Conservation (phyloP, 2,888 invertebrate genomes). For the Campoletis raptor region DNA sequence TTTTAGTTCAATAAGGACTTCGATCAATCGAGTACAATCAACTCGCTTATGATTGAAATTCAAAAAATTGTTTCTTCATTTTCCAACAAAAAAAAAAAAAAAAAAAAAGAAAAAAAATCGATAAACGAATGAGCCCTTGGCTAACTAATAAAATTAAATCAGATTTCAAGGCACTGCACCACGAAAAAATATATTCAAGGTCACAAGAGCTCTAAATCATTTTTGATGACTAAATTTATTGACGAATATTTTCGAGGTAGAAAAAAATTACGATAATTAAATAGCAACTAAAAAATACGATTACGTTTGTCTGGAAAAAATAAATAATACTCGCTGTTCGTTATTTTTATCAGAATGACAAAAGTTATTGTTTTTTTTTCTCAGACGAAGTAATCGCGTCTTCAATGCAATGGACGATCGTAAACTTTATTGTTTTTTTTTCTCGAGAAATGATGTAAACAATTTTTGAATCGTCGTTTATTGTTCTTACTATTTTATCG, state of each 20-base stretch:
- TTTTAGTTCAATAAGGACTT: slow-evolving; percentile 25
- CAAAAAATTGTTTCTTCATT: slow-evolving; percentile 2
- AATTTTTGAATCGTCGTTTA: background rate
- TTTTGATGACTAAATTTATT: background rate
- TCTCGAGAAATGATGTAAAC: slow-evolving; percentile 5
- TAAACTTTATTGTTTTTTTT: background rate
- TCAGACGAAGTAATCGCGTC: background rate
- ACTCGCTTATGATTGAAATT: background rate
- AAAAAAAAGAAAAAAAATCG: too few relatives aligned
- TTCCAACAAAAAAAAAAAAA: background rate
- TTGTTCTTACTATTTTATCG: slow-evolving; percentile 3
- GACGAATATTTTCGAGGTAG: background rate
- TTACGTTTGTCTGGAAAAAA: background rate
- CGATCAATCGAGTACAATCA: background rate
- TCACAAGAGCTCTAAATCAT: background rate
- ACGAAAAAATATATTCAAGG: background rate
- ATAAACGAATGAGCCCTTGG: background rate
- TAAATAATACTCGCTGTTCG: background rate
- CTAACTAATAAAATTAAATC: background rate
- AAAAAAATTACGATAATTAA: background rate
- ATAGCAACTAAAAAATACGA: background rate
- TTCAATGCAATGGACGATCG: background rate
- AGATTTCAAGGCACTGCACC: background rate
- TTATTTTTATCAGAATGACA: background rate
- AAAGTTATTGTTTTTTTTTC: background rate